Base-by-base conservation (phyloP, 2,888 invertebrate genomes). In the Ophion slaviceki region DNA sequence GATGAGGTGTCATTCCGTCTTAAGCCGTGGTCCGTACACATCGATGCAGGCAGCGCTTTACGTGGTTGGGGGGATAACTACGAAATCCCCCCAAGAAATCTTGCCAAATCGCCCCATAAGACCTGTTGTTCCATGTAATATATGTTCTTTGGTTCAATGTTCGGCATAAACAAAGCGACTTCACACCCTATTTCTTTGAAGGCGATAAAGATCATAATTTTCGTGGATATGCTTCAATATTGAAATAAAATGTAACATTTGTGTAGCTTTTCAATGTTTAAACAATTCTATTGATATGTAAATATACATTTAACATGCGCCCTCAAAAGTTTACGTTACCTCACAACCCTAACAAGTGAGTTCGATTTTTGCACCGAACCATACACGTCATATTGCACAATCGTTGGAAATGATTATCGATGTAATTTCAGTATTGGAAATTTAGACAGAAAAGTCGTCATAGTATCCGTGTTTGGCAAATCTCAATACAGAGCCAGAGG, bases 391-490 rank as follows among this genome's bases (percentile, higher is more conserved):
- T 5, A 53, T 78, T 6, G 10, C 1, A 47, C 24, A n/a, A 47
- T 67, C 11, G 28, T 32, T 59, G 2, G 4, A 47, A 72, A 74
- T 81, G 36, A 59, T 81, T 57, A 24, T 36, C 14, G 24, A 72
- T 74, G 67, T 53, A 14, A 68, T 89, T 89, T 66, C 79, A 93
- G 93, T 67, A 89, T 92, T 71, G n/a, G 87, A n/a, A 89, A 89
- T 36, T 80, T 82, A 3, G 92, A 93, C 45, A 90, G 91, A 77
- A 96, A 96, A 89, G 95, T 97, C 57, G 95, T 97, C 8, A 95
- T 97, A 2, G 96, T 97, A 11, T 96, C 97, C 11, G 94, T 97
- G 32, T 96, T 97, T 89, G 97, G 97, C 11, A 97, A 97, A 93
- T 96, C 96, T 40, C 95, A 96, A 0, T 96, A 95, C 91, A 95